Conservation (phyloP, 1,140 invertebrate genomes). For the Rhizoglyphus robini region DNA sequence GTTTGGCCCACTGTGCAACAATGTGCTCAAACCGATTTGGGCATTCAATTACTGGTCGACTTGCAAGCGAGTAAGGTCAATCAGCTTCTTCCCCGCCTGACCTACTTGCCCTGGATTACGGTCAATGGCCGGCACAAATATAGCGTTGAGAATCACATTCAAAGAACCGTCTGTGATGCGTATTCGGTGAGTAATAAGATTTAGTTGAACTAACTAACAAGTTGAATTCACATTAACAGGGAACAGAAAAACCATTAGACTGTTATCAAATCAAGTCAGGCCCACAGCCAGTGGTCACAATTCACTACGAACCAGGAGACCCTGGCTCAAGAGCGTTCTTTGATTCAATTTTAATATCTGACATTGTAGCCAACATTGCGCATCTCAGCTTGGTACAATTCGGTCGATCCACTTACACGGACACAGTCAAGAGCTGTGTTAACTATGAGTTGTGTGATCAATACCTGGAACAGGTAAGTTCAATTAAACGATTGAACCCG, state of each 20-base stretch:
- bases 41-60: background rate
- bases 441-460: background rate
- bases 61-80: slow-evolving; percentile 9
- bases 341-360: background rate
- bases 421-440: background rate
- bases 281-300: background rate
- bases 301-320: background rate
- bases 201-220: background rate
- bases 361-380: background rate
- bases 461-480: background rate
- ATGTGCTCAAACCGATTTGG: background rate
- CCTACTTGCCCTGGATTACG: slow-evolving; percentile 21
- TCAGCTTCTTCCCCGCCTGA: slow-evolving; percentile 10
- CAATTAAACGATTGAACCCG: background rate
- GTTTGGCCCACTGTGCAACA: background rate
- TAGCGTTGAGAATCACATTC: slow-evolving; percentile 11
- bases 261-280: slow-evolving; percentile 10
- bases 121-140: slow-evolving; percentile 12
- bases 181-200: background rate
- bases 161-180: slow-evolving; percentile 20
- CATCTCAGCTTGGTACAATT: background rate
- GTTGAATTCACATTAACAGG: no score
- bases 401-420: background rate
- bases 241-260: slow-evolving; percentile 13
- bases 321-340: background rate